phyloP scores from a whole-genome alignment of 2,888 invertebrate genomes.

The Xestia sexstrigata region DNA sequence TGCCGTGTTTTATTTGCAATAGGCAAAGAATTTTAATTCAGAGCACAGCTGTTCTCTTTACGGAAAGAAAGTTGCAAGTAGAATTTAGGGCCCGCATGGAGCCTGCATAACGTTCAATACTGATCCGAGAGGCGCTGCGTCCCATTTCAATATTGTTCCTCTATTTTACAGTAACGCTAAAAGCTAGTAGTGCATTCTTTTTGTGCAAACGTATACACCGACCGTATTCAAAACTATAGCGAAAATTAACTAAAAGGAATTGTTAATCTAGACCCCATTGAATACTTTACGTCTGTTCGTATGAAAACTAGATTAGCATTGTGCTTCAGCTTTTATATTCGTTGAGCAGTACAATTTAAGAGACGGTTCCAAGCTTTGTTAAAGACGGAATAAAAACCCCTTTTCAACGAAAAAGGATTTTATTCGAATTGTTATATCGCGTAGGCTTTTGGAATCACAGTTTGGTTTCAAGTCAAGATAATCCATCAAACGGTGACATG shows the following conservation, averaged over 20 bases:
- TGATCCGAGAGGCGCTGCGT: slow-evolving; percentile 8
- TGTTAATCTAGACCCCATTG: not conserved
- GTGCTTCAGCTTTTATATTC: slow-evolving; percentile 4
- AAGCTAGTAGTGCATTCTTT: slow-evolving; percentile 13
- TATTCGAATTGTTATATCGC: slow-evolving; percentile 35
- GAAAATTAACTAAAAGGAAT: slow-evolving; percentile 23
- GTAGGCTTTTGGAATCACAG: slow-evolving; percentile 29
- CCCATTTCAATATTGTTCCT: slow-evolving; percentile 14
- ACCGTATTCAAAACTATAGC: slow-evolving; percentile 3
- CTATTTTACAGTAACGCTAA: not conserved
- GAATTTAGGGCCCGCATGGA: slow-evolving; percentile 10
- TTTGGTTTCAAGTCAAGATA: slow-evolving; percentile 33
- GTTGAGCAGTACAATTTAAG: not conserved
- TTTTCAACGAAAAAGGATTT: slow-evolving; percentile 7
- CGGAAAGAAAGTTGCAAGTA: slow-evolving; percentile 14
- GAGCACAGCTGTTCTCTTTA: slow-evolving; percentile 31
- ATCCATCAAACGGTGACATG: slow-evolving; percentile 63
- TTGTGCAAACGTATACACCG: not conserved
- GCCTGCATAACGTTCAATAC: slow-evolving; percentile 20
- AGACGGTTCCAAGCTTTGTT: slow-evolving; percentile 13
- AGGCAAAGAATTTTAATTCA: slow-evolving; percentile 45
- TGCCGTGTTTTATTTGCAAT: slow-evolving; percentile 51
- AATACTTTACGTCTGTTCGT: not conserved
- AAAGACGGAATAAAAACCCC: not conserved
- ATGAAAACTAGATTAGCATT: slow-evolving; percentile 21